These are phyloP conservation scores for Caenorhabditis parvicauda DNA, from an alignment of 2,888 invertebrate genomes.

Conservation along the genomic window DNA sequence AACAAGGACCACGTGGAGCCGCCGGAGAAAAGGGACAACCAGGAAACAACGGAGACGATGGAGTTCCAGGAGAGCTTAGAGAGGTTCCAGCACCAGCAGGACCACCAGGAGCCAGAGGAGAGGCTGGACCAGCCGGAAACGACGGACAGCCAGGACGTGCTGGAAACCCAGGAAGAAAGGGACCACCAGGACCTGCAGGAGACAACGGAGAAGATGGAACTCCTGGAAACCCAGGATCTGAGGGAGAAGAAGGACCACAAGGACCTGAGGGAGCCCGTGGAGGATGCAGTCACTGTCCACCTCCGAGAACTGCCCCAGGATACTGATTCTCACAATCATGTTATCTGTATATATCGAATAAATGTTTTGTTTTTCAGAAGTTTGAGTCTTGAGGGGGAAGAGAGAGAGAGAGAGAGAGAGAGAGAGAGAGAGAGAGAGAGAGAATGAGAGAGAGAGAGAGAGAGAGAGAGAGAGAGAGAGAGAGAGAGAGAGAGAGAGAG, in stretches of 20 bases:
- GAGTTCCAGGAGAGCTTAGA: conserved; percentile 19
- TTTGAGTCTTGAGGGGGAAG: background rate
- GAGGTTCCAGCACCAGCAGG: conserved; percentile 26
- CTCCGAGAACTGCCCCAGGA: conserved; percentile 44
- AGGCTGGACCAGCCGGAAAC: conserved; percentile 28
- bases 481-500: conserved; percentile 3
- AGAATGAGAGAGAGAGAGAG: conserved; percentile 2
- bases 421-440: background rate
- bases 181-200: conserved; percentile 17
- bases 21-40: conserved; percentile 24
- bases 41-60: conserved; percentile 26
- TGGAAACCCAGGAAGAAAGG: conserved; percentile 23
- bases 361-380: background rate
- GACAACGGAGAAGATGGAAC: conserved; percentile 23
- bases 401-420: background rate
- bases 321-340: conserved; percentile 6
- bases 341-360: conserved; percentile 18
- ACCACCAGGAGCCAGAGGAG: conserved; percentile 25
- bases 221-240: conserved; percentile 23
- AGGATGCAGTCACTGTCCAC: conserved; percentile 36
- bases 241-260: conserved; percentile 21
- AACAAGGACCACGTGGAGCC: conserved; percentile 29
- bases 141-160: conserved; percentile 30
- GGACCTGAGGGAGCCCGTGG: conserved; percentile 15
- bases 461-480: conserved; percentile 1